Evolutionary conservation across 2,888 invertebrate species (phyloP).

Genomic region (Archaeoteleia sp.): DNA sequence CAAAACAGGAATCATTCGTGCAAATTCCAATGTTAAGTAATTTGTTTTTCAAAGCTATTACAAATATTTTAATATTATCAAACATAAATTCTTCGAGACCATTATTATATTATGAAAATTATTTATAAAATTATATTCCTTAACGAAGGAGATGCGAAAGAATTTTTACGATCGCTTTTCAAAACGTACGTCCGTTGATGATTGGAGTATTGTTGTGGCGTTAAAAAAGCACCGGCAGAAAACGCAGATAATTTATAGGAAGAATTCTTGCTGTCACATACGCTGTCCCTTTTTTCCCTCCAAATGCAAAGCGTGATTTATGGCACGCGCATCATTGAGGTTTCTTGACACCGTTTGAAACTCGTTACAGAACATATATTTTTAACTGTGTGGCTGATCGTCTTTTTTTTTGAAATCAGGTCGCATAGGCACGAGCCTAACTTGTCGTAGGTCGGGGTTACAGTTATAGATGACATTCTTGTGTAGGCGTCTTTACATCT

Average conservation of each 20-base stretch:
- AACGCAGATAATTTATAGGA: not conserved
- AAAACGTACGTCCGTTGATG: not conserved
- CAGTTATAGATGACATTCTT: constrained; percentile 19
- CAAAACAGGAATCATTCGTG: too few relatives aligned
- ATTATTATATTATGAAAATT: too few relatives aligned
- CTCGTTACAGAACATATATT: constrained; percentile 4
- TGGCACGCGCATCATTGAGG: not conserved
- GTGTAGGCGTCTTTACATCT: constrained; percentile 20
- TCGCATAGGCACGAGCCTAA: constrained; percentile 7
- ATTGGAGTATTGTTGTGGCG: not conserved
- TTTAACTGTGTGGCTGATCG: constrained; percentile 1
- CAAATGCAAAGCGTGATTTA: constrained; percentile 5
- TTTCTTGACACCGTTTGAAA: not conserved
- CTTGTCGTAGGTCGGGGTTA: constrained; percentile 29
- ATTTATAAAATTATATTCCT: too few relatives aligned
- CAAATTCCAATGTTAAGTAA: too few relatives aligned
- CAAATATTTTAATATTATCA: too few relatives aligned
- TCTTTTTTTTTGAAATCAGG: constrained; percentile 7
- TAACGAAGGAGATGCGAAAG: too few relatives aligned
- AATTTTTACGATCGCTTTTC: too few relatives aligned
- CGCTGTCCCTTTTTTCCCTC: not conserved
- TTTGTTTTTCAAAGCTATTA: too few relatives aligned
- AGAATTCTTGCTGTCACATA: not conserved
- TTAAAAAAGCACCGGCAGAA: not conserved
- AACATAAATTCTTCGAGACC: too few relatives aligned